Percentiles rank a stretch among this genome's conserved stretches.
Evolutionary conservation across 2,888 invertebrate genomes (phyloP).

Genomic region (Tribolium freemani): DNA sequence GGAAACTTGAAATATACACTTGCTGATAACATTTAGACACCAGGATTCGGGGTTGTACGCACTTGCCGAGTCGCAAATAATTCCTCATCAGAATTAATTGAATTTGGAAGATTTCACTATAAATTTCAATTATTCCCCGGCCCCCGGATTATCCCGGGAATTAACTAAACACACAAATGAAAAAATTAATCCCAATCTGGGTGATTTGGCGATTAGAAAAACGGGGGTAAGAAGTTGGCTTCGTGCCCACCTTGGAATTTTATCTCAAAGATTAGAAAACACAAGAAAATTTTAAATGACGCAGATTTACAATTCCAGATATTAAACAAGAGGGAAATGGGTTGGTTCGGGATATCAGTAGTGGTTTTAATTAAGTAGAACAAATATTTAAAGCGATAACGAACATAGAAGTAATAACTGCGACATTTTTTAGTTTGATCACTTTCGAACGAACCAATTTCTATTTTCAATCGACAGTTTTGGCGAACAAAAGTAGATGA

Average conservation of each 20-base stretch:
- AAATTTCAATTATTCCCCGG: neutral
- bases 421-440: conserved; percentile 9
- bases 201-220: neutral
- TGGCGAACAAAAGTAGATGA: conserved; percentile 20
- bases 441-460: conserved; percentile 30
- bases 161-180: too few species aligned
- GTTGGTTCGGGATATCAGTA: neutral
- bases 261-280: too few species aligned
- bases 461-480: conserved; percentile 32
- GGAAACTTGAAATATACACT: conserved; percentile 20
- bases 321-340: neutral
- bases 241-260: too few species aligned
- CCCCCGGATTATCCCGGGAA: too few species aligned
- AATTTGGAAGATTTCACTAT: neutral
- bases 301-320: too few species aligned
- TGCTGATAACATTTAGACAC: conserved; percentile 6
- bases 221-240: neutral
- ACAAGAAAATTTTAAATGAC: too few species aligned
- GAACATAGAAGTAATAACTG: neutral
- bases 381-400: neutral
- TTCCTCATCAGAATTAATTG: neutral
- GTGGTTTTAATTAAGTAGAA: neutral
- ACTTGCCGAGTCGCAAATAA: too few species aligned
- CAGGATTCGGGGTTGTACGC: neutral
- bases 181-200: too few species aligned